Evolutionary conservation across 37 sponge, comb jelly and placozoan genomes (phyloP), one percentile per base, ranked within the genome.

Genomic region (Mnemiopsis leidyi): DNA sequence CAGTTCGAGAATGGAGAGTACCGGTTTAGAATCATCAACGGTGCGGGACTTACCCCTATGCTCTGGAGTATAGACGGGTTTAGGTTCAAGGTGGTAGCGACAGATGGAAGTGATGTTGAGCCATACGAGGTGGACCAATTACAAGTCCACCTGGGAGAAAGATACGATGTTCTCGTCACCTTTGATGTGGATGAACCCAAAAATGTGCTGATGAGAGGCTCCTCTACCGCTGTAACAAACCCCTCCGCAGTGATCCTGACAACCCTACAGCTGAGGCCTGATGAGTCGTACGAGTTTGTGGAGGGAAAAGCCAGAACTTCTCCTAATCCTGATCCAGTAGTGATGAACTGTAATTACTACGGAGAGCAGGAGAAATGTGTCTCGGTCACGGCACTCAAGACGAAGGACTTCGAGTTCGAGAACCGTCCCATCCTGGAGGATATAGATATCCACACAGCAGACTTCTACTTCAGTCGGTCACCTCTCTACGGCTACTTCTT

Each of bases 21-120:
- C 33, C 77, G 96, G 21, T 95, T 95, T 33, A 76, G 97, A 16
- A 0, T 97, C 20, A 95, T 97, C 36, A 96, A 96, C 30, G 95
- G 93, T 0, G 96, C 95, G 77, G 48, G 33, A 18, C 31, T 93
- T 0, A 95, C 68, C 76, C 92, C 94, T 0, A 94, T 68, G 76
- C 76, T 90, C 36, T 77, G 95, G 61, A 95, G 96, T n/a, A 93
- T 97, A 48, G 94, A 97, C 29, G 95, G 94, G 26, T 96, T 96
- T 40, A 76, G 69, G 23, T 92, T 97, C 0, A 95, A 93, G 18
- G 94, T 97, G 23, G 83, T 95, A 20, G 93, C 97, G 0, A 94
- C 95, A 30, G 97, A 97, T 93, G 97, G 96, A 5, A 39, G 68
- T 36, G 37, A 83, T 9, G 88, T 97, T 26, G 61, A 96, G 69